Percentiles rank a stretch among this genome's conserved stretches.
These are phyloP conservation scores for Troilus luridus DNA, from an alignment of 2,888 invertebrate species.

Conservation along the genomic window DNA sequence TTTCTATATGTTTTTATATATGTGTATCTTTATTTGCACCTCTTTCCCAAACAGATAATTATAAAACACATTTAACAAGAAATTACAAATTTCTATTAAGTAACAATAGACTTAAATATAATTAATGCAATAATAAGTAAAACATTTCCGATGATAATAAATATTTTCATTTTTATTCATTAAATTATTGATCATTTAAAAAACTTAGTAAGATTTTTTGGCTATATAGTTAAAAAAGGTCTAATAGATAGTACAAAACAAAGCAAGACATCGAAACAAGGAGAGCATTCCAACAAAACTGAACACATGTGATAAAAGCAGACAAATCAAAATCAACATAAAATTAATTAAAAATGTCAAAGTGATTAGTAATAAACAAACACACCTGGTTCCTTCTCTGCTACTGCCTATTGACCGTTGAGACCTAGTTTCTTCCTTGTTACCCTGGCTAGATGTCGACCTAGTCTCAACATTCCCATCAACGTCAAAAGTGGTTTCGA, in stretches of 20 bases:
- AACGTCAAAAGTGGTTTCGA: slow-evolving; percentile 89
- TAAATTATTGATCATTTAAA: background rate
- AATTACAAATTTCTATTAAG: no score
- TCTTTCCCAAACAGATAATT: no score
- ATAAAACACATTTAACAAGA: no score
- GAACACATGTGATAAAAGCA: slow-evolving; percentile 3
- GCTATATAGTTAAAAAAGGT: background rate
- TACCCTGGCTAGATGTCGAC: slow-evolving; percentile 84
- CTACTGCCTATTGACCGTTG: slow-evolving; percentile 74
- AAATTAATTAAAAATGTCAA: slow-evolving; percentile 27
- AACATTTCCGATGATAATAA: background rate
- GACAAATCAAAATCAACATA: slow-evolving; percentile 7
- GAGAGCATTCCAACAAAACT: background rate
- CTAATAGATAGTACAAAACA: background rate
- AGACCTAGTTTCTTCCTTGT: slow-evolving; percentile 76
- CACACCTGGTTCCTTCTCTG: slow-evolving; percentile 84
- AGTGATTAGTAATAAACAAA: slow-evolving; percentile 11
- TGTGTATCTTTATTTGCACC: no score
- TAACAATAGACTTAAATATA: no score
- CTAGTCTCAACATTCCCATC: slow-evolving; percentile 94
- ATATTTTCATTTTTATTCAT: background rate
- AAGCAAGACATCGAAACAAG: background rate
- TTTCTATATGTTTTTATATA: no score
- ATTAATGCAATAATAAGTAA: no score
- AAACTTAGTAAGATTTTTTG: background rate